Base-by-base conservation (phyloP, 2,113 vertebrate species). In the Noturus placidus region DNA sequence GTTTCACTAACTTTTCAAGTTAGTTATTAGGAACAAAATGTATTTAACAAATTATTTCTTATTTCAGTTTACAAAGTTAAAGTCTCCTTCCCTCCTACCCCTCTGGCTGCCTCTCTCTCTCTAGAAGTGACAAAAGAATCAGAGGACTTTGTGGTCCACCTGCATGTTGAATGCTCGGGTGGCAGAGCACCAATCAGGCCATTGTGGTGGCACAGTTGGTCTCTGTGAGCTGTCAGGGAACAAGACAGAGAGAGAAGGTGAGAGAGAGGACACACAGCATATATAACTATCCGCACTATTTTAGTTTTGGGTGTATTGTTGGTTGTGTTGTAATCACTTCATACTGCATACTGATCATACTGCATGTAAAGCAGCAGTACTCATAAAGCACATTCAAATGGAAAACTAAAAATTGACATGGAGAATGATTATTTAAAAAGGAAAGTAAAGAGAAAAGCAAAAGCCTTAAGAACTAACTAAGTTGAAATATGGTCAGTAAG, bases 81-180 rank as follows among this genome's bases (percentile, higher is more conserved):
- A 46, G 4, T 63, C 82, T 90, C 79, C 87, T 87, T 88, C 85
- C 86, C 90, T 89, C 50, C 70, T 86, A 88, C 79, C 42, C 35
- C 4, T 77, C 27, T 79, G 52, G 38, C 33, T 14, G 72, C 65
- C 79, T 96, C 96, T 96, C 59, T 65, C 89, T 91, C 8, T 74
- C 69, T 72, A 38, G 69, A 72, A 94, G 95, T 96, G 97, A 99
- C 97, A 99, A 99, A 99, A 97, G 97, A 98, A 98, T 98, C 96
- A 97, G 96, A 96, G 96, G 96, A 98, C 97, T 97, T 97, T 97
- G 97, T 97, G 97, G 97, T 99, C 97, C 97, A 99, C 98, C 97
- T 99, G 97, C 97, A 95, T 97, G 95, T 95, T 94, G 94, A 97
- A 97, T 98, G 97, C 99, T 97, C 96, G 97, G 96, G 96, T 93